phyloP scores from a whole-genome alignment of 1,140 invertebrate species.

The Aporrectodea caliginosa region DNA sequence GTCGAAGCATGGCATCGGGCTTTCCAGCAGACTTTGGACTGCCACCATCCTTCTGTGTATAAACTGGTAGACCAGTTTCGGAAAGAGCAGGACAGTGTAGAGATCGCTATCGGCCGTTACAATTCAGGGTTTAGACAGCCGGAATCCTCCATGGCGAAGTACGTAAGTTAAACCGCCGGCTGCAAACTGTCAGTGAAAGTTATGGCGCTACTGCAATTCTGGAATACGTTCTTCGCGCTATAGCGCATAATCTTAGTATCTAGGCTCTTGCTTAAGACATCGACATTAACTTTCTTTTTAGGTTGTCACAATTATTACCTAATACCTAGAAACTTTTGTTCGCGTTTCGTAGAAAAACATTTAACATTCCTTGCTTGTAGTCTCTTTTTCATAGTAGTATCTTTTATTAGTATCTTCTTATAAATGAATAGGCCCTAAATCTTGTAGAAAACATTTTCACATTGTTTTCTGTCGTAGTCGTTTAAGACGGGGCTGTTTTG shows the following conservation, averaged over 20 bases:
- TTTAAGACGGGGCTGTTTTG: no score
- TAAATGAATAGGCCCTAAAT: no score
- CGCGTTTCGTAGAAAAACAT: no score
- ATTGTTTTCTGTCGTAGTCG: no score
- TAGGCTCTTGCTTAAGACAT: no score
- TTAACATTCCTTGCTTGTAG: no score
- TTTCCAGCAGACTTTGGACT: slow-evolving; percentile 13
- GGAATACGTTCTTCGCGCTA: background rate
- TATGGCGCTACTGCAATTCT: background rate
- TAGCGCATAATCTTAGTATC: background rate
- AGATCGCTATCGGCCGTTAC: background rate
- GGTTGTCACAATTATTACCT: no score
- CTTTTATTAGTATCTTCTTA: no score
- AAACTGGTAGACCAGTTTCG: slow-evolving; percentile 3
- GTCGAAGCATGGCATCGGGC: slow-evolving; percentile 12
- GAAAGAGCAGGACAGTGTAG: slow-evolving; percentile 12
- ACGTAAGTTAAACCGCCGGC: background rate
- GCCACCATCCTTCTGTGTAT: slow-evolving; percentile 3
- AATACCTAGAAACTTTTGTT: no score
- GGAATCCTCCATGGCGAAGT: background rate
- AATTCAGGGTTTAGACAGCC: background rate
- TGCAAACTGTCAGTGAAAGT: background rate
- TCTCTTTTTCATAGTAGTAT: no score
- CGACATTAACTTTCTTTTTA: no score
- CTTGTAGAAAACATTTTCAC: no score